Base-by-base conservation (phyloP, 2,113 vertebrate species). In the Pipra filicauda region DNA sequence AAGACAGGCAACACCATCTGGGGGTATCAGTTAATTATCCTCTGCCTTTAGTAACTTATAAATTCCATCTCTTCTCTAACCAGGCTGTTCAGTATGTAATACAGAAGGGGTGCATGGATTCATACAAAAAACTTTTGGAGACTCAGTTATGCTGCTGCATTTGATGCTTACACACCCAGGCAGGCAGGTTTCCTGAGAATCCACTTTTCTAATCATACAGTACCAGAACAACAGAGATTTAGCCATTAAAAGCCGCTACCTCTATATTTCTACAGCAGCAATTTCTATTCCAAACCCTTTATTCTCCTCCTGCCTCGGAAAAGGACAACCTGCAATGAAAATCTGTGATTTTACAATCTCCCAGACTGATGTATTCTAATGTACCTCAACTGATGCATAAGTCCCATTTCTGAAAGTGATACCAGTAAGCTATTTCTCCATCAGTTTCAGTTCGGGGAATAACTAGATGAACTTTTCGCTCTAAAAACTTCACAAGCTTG, bases 371-470 rank as follows among this genome's bases (percentile, higher is more conserved):
- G n/a, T 9, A 58, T 51, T 46, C 28, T 9, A 46, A 65, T 39
- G 3, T 12, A 75, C 10, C 82, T 79, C 41, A 75, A 69, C 19
- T 13, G 33, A 51, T 20, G 30, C 8, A 1, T 9, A 70, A n/a
- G 2, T 28, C 22, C 15, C 13, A 35, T 33, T 54, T 62, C 51
- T 62, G 65, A 72, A 84, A 85, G 46, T 33, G 27, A 69, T 8
- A 48, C 18, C 30, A 70, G 13, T 14, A 28, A 92, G 73, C 13
- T 49, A 28, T 7, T 41, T 35, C 15, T 62, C n/a, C 17, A n/a
- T 27, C 61, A 16, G 5, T 57, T 84, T 65, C 67, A 27, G 39
- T 15, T 21, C 0, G 0, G 5, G 6, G 33, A 64, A 19, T 23
- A 66, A 66, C 10, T 1, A 70, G 23, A 69, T 6, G 2, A 82